phyloP scores from a whole-genome alignment of 1,140 invertebrate genomes.

The Pseudoatta argentina region DNA sequence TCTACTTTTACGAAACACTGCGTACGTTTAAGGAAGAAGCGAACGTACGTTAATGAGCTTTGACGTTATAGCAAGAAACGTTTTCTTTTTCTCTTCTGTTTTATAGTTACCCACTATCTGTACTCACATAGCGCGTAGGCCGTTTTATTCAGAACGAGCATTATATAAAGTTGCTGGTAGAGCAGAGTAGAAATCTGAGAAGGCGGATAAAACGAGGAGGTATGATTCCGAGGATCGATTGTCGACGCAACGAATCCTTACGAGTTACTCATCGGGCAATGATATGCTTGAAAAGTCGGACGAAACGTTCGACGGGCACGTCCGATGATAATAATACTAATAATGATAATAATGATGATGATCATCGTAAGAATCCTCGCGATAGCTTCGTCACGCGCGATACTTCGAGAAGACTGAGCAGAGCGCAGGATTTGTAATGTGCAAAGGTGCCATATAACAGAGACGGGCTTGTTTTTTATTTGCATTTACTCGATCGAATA shows the following conservation, averaged over 20 bases:
- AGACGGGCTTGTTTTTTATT: conserved; percentile 36
- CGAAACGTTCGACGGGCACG: not conserved
- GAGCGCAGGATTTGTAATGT: conserved; percentile 29
- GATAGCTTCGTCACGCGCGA: conserved; percentile 10
- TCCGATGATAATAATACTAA: conserved; percentile 18
- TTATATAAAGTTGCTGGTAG: conserved; percentile 51
- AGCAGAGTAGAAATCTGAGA: conserved; percentile 22
- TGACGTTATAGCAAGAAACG: conserved; percentile 46
- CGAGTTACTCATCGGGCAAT: not conserved
- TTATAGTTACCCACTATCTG: conserved; percentile 64
- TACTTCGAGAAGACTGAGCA: conserved; percentile 65
- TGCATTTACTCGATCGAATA: not conserved
- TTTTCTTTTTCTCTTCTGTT: conserved; percentile 61
- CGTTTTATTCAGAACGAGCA: conserved; percentile 58
- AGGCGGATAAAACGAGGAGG: not conserved
- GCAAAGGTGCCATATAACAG: conserved; percentile 46
- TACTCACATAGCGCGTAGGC: conserved; percentile 55
- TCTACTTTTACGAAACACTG: conserved; percentile 6
- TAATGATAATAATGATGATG: conserved; percentile 37
- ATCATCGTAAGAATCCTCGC: conserved; percentile 27
- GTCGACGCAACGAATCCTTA: conserved; percentile 48
- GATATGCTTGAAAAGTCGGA: not conserved
- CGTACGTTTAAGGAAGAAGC: not conserved
- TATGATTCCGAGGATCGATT: conserved; percentile 19
- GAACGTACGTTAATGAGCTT: conserved; percentile 46